phyloP scores from a whole-genome alignment of 2,888 invertebrate species.

The Ochropacha duplaris region DNA sequence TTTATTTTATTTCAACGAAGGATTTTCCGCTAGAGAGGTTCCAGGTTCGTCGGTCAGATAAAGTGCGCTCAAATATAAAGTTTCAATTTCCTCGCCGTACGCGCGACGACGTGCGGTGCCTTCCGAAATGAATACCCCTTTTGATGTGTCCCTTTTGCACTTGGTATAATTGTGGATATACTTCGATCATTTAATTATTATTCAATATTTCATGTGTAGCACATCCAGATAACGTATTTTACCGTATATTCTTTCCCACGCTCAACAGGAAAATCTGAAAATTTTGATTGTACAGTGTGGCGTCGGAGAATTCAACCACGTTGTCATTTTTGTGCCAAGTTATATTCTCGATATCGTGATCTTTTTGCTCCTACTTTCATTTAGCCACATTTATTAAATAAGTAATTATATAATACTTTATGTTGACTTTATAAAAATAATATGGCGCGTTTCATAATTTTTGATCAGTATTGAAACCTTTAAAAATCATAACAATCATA shows the following conservation, averaged over 20 bases:
- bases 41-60: conserved; percentile 69
- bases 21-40: conserved; percentile 63
- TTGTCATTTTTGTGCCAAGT: background rate
- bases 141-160: conserved; percentile 46
- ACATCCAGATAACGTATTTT: background rate
- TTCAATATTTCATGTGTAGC: background rate
- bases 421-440: too few species aligned
- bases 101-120: conserved; percentile 65
- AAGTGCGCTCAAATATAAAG: conserved; percentile 79
- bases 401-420: too few species aligned
- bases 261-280: background rate
- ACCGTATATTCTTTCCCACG: background rate
- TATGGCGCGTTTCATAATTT: background rate
- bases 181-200: background rate
- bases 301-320: background rate
- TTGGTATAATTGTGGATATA: conserved; percentile 13
- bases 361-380: background rate
- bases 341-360: background rate
- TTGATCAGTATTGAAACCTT: conserved; percentile 25
- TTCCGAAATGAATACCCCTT: conserved; percentile 53
- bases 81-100: conserved; percentile 72
- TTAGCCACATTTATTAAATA: too few species aligned
- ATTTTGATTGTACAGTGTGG: background rate
- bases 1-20: conserved; percentile 69
- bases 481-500: conserved; percentile 61